Percentiles rank a stretch among this genome's conserved stretches.
phyloP scores from a whole-genome alignment of 2,113 vertebrate species.

The Xyrauchen texanus region DNA sequence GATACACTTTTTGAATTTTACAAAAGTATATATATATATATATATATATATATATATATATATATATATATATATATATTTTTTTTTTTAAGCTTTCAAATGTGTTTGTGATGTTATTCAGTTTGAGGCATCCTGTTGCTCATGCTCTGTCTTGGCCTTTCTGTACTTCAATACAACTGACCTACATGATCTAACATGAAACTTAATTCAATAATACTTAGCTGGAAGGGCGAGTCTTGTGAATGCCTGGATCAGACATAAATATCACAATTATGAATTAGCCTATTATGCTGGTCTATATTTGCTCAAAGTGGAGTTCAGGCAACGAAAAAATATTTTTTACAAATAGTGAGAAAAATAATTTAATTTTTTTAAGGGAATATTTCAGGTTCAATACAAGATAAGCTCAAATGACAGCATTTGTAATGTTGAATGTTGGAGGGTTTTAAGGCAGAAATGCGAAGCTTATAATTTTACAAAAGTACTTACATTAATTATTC shows the following conservation, averaged over 20 bases:
- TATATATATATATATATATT: no score
- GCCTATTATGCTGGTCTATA: background rate
- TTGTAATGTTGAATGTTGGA: no score
- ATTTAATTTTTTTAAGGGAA: no score
- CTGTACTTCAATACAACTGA: background rate
- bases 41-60: no score
- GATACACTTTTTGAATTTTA: no score
- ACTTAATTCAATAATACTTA: background rate
- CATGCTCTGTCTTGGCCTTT: no score
- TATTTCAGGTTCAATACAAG: background rate
- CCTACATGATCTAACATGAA: slow-evolving; percentile 19
- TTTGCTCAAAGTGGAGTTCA: background rate
- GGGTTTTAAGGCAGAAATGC: no score
- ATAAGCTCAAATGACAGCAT: no score
- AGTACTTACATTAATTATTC: no score
- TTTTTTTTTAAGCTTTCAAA: no score
- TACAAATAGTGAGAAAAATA: background rate
- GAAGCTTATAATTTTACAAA: no score
- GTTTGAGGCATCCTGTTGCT: background rate
- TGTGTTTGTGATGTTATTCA: background rate
- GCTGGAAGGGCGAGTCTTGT: background rate
- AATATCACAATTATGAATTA: background rate
- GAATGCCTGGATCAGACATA: background rate
- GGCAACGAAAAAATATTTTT: background rate
- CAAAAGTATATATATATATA: no score